A percentile compares a stretch with the other conserved stretches of the same genome.
These are phyloP conservation scores for Sterna hirundo DNA, from an alignment of 2,113 vertebrate genomes.

Conservation along the genomic window DNA sequence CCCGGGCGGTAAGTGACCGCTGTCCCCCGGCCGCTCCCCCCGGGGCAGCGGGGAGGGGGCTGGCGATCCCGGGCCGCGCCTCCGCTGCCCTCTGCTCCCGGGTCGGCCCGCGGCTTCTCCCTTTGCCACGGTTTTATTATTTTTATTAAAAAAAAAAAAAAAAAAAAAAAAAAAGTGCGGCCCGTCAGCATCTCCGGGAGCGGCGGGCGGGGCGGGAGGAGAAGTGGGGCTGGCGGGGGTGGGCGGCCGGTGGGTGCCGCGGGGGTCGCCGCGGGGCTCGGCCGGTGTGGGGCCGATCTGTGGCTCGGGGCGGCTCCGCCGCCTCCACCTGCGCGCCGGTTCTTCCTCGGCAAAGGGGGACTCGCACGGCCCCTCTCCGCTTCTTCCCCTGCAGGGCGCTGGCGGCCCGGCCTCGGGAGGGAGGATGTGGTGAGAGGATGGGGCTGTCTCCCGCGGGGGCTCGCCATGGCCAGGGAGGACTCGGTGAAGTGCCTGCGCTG, in stretches of 20 bases:
- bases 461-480: conserved; percentile 94
- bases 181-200: neutral
- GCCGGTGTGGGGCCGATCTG: neutral
- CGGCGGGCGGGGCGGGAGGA: neutral
- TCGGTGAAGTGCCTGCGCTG: conserved; percentile 95
- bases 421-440: conserved; percentile 83
- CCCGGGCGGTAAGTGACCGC: neutral
- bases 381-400: conserved; percentile 32
- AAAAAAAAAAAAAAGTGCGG: too few relatives aligned
- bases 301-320: neutral
- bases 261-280: neutral
- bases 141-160: neutral
- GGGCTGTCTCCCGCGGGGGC: conserved; percentile 62
- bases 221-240: neutral
- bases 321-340: neutral
- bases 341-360: neutral
- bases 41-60: neutral
- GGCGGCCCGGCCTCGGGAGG: neutral
- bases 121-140: neutral
- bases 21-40: neutral
- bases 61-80: neutral
- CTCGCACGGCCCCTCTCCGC: neutral
- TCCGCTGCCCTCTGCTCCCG: neutral
- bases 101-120: neutral
- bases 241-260: neutral